phyloP scores from a whole-genome alignment of 2,113 vertebrate species.

The Cryptotis parvus region DNA sequence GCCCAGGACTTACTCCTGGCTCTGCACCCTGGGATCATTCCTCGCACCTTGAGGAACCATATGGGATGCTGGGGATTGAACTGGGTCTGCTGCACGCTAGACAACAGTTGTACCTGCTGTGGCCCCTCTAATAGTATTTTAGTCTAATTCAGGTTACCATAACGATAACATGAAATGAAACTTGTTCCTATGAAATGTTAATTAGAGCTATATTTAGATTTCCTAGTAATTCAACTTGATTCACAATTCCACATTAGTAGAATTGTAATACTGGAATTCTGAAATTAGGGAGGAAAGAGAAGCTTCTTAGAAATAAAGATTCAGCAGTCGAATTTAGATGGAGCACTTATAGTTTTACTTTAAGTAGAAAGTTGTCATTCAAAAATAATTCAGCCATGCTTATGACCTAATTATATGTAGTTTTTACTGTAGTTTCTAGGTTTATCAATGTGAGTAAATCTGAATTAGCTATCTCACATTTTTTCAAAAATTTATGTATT shows the following conservation, averaged over 20 bases:
- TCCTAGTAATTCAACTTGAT: not conserved
- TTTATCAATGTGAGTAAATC: not conserved
- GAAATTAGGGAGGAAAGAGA: slow-evolving; percentile 85
- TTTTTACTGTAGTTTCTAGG: slow-evolving; percentile 43
- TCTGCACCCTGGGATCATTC: too few relatives aligned
- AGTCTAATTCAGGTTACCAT: not conserved
- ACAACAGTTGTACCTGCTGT: too few relatives aligned
- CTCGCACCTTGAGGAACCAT: too few relatives aligned
- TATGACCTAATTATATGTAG: not conserved
- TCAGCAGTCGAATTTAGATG: not conserved
- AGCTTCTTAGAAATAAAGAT: slow-evolving; percentile 16
- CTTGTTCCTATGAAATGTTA: not conserved
- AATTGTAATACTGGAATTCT: slow-evolving; percentile 94
- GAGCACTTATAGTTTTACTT: not conserved
- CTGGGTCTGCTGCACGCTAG: too few relatives aligned
- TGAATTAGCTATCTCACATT: not conserved
- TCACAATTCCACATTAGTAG: slow-evolving; percentile 67
- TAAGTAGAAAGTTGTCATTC: not conserved
- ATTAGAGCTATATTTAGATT: not conserved
- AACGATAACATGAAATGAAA: slow-evolving; percentile 38
- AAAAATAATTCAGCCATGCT: not conserved
- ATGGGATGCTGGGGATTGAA: too few relatives aligned
- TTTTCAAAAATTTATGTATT: not conserved
- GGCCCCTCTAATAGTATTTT: not conserved
- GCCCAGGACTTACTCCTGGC: too few relatives aligned